Evolutionary conservation across 1,140 invertebrate species (phyloP).

Genomic region (Platorchestia sp.): DNA sequence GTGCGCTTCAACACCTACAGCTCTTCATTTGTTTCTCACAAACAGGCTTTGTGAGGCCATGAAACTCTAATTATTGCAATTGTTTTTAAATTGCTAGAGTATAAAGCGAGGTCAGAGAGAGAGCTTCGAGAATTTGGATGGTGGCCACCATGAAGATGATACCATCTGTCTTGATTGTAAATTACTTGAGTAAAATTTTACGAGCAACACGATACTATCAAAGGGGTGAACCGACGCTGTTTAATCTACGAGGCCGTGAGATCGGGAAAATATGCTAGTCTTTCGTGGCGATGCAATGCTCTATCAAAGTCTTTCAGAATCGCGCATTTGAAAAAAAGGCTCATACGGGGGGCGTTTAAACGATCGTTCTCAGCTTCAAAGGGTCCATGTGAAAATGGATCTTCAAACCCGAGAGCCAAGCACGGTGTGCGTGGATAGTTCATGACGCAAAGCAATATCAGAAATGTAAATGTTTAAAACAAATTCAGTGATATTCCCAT

Average conservation of each 20-base stretch:
- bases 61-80: not conserved
- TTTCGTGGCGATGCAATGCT: not conserved
- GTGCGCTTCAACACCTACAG: not conserved
- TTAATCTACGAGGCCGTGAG: not conserved
- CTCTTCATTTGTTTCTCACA: not conserved
- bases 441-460: not conserved
- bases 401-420: not conserved
- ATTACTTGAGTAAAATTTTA: conserved; percentile 9
- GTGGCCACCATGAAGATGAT: conserved; percentile 20
- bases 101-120: not conserved
- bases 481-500: not conserved
- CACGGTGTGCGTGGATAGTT: not conserved
- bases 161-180: not conserved
- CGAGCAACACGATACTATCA: conserved; percentile 39
- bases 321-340: not conserved
- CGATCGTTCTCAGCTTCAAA: not conserved
- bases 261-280: not conserved
- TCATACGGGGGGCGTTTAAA: not conserved
- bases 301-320: not conserved
- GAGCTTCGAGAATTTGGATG: conserved; percentile 11
- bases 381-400: not conserved
- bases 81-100: not conserved
- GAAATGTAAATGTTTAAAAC: not conserved
- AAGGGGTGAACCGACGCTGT: not conserved
- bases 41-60: not conserved